Evolutionary conservation across 2,797 vertebrate species (phyloP), one percentile per base, ranked within the genome.

Genomic region (Falco concolor): DNA sequence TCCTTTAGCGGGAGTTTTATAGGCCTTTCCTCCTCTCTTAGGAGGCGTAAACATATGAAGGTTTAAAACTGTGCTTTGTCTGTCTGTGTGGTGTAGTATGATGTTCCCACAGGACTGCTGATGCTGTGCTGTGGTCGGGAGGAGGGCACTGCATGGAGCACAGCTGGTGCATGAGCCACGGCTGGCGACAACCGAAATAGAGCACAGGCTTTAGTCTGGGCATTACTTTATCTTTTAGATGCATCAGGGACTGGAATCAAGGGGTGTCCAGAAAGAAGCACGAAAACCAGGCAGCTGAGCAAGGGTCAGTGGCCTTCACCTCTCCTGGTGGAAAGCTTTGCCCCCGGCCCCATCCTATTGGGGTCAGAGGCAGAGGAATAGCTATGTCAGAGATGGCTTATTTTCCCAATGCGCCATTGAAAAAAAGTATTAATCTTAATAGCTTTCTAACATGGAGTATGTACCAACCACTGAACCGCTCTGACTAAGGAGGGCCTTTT

Each of bases 41-140:
- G 84, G 88, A 83, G 47, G 50, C 4, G 2, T 95, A 85, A 95
- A 93, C 64, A 68, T 19, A 84, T 20, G 45, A 77, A 34, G 57
- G 61, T 67, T 90, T 85, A 88, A 42, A 78, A 83, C 18, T 32
- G 10, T 4, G 6, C 12, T 95, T 68, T 92, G 80, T 95, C 96
- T 95, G 87, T 94, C 78, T 87, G 72, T 7, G 52, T 75, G 56
- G 75, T 70, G 28, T 10, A 11, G 38, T 20, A 9, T 8, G 56
- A 67, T 76, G 52, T 10, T 94, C 85, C 91, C 89, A 79, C 32
- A 34, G 34, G 70, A 5, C 22, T 72, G 53, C 23, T 15, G 77
- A 44, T 75, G 6, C 21, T 87, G 84, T n/a, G 75, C 25, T 0
- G 1, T 5, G 15, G 44, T 5, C 11, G 36, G 34, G 54, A 49